These are phyloP conservation scores for Tipula unca DNA, from an alignment of 2,888 invertebrate genomes.

Conservation along the genomic window DNA sequence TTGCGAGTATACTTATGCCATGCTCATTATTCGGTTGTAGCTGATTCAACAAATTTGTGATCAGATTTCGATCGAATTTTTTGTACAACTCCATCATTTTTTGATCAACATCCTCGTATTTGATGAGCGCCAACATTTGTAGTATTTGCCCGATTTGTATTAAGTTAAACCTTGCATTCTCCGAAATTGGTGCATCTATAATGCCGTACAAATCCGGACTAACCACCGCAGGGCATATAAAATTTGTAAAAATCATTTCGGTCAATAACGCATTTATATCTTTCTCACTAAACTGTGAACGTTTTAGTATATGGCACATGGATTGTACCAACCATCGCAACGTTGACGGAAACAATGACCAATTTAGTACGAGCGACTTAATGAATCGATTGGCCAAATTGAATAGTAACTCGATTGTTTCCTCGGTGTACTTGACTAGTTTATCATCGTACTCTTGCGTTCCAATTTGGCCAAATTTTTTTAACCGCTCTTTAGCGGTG, in stretches of 20 bases:
- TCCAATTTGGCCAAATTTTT: conserved; percentile 70
- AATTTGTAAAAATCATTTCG: conserved; percentile 86
- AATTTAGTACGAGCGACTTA: conserved; percentile 68
- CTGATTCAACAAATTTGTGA: conserved; percentile 68
- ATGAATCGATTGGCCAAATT: conserved; percentile 75
- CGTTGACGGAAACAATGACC: conserved; percentile 84
- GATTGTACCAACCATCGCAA: conserved; percentile 87
- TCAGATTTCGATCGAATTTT: conserved; percentile 70
- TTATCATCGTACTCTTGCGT: conserved; percentile 63
- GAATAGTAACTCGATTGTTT: conserved; percentile 69
- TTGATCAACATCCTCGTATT: conserved; percentile 70
- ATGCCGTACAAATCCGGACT: conserved; percentile 94
- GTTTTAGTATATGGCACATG: conserved; percentile 60
- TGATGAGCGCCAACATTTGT: conserved; percentile 80
- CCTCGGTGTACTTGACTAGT: conserved; percentile 67
- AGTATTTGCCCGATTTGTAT: conserved; percentile 88
- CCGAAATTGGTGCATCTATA: conserved; percentile 84
- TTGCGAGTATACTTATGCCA: conserved; percentile 34
- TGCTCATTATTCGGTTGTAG: conserved; percentile 44
- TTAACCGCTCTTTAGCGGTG: conserved; percentile 40
- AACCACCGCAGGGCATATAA: conserved; percentile 93
- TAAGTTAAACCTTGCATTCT: conserved; percentile 81
- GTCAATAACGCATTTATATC: conserved; percentile 63
- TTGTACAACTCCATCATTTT: conserved; percentile 67
- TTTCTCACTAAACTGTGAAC: conserved; percentile 41